Base-by-base conservation (phyloP, 1,140 invertebrate species). In the Trinorchestia longiramus region DNA sequence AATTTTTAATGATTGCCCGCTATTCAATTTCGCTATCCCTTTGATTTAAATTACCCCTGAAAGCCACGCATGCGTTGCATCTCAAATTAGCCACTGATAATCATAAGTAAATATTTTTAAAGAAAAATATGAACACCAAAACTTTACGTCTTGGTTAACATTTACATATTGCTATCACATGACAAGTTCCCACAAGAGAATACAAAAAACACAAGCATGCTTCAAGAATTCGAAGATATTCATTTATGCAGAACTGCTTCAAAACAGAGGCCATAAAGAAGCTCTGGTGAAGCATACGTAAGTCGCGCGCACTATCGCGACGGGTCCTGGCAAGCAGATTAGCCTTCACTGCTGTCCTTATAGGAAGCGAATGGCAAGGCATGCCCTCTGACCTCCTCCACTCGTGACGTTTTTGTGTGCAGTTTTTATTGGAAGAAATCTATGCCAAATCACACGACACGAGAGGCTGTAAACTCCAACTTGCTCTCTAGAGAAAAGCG, bases 381-480 rank as follows among this genome's bases (percentile, higher is more conserved):
- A 40, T 0, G 43, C 43, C 92, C 92, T 94, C 92, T 94, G 92
- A 94, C 92, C 92, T 94, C 92, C 92, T 94, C 43, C 43, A 15
- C 92, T 94, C 41, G 19, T 36, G 43, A 94, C 43, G 92, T 94
- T 94, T 94, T 94, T 45, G 43, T 45, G 17, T 4, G 4, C 43
- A 11, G 45, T 45, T 94, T 94, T 94, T 23, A 23, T 94, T 44
- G 43, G 36, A 90, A 28, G 28, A 41, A 90, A 41, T 90, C 88
- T 90, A 90, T 94, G 92, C 43, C 44, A 47, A 94, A 44, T 94
- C 92, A n/a, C 92, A 43, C 92, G 88, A 90, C 88, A 90, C 88
- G n/a, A 41, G 41, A 90, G 88, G 88, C 88, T n/a, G 44, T 94
- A 94, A 94, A 94, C 43, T 94, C 44, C 43, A 36, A 45, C 88